A percentile compares a stretch with the other conserved stretches of the same genome.
Evolutionary conservation across 2,113 vertebrate genomes (phyloP).

Genomic region (Salvelinus namaycush): DNA sequence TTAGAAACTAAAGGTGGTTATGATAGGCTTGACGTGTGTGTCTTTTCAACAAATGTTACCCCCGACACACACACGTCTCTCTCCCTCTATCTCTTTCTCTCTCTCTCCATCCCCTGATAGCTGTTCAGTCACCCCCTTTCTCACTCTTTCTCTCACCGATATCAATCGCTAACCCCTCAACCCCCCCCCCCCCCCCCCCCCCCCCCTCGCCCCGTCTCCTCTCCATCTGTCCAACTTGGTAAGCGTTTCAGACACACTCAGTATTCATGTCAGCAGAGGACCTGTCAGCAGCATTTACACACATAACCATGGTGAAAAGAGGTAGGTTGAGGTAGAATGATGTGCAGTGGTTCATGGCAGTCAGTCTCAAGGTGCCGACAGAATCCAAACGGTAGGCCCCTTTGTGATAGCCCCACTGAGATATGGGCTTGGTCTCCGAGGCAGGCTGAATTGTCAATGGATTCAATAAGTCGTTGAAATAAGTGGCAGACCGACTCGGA

Average conservation of each 20-base stretch:
- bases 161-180: slow-evolving; percentile 22
- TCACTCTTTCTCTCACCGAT: slow-evolving; percentile 14
- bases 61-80: slow-evolving; percentile 27
- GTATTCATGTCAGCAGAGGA: slow-evolving; percentile 49
- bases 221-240: background rate
- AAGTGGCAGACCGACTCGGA: background rate
- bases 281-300: slow-evolving; percentile 62
- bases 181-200: background rate
- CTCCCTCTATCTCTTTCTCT: no score
- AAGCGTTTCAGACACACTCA: slow-evolving; percentile 46
- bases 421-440: slow-evolving; percentile 11
- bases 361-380: slow-evolving; percentile 40
- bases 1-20: slow-evolving; percentile 49
- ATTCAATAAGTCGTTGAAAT: slow-evolving; percentile 14
- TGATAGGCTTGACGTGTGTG: slow-evolving; percentile 52
- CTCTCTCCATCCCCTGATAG: slow-evolving; percentile 20
- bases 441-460: slow-evolving; percentile 22
- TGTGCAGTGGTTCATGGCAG: slow-evolving; percentile 49
- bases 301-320: slow-evolving; percentile 57
- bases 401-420: slow-evolving; percentile 32
- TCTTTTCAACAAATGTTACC: slow-evolving; percentile 52
- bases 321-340: slow-evolving; percentile 52
- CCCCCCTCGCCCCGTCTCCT: background rate
- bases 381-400: slow-evolving; percentile 5
- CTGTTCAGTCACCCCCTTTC: background rate